Evolutionary conservation across 1,140 invertebrate species (phyloP), one percentile per base, ranked within the genome.

Genomic region (Zaprionus lachaisei): DNA sequence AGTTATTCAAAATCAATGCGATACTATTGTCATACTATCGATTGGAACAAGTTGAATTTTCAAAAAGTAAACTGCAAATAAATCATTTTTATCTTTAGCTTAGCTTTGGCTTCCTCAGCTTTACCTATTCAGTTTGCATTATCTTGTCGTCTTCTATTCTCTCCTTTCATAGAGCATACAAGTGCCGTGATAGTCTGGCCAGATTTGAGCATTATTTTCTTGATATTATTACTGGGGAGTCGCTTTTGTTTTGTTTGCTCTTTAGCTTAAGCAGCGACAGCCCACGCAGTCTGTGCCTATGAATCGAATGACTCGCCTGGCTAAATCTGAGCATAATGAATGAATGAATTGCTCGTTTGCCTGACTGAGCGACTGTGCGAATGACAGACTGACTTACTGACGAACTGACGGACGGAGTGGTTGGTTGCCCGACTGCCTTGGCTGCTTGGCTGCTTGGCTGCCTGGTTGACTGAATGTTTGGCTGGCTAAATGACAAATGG

Each of bases 271-370:
- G 63, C 75, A 54, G 75, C 57, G 68, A 69, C 84, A 72, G 55
- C 84, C 84, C 84, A 87, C 84, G 84, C 84, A 87, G 84, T 84
- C 81, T 87, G 81, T 47, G 38, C 71, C 84, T 87, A 83, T 89
- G 85, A 89, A 85, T 90, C 80, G 81, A 85, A 76, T 81, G 85
- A 85, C 75, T 81, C 70, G 72, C 81, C 81, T 78, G 81, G 66
- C 81, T 77, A 73, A 78, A 66, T 72, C 80, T 77, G 68, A 71
- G 79, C 83, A 87, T 87, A 87, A 87, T 87, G 84, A 87, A 87
- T 89, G 84, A 87, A 87, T 89, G 84, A 83, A 86, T 87, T 81
- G 83, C 72, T 80, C 26, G 64, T 80, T 80, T 62, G 20, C 24
- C n/a, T 47, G 7, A 47, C n/a, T 47, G 41, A 17, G 5, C 5